These are phyloP conservation scores for Caradrina clavipalpis DNA, from an alignment of 2,888 invertebrate species.

Conservation along the genomic window DNA sequence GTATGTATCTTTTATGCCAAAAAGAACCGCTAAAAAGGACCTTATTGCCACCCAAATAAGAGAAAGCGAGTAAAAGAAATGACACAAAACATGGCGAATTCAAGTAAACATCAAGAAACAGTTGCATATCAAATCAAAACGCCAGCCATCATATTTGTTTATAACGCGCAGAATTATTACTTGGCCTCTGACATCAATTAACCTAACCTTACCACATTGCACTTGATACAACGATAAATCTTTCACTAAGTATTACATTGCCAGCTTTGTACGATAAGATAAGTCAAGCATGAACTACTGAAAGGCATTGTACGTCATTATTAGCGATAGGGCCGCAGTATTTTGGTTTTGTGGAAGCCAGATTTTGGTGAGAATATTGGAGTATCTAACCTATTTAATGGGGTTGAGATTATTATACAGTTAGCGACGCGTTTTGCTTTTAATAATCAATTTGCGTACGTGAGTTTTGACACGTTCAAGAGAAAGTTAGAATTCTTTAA, in stretches of 20 bases:
- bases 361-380: conserved; percentile 44
- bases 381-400: conserved; percentile 35
- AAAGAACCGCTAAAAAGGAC: too few species aligned
- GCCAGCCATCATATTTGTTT: conserved; percentile 41
- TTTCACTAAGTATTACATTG: conserved; percentile 55
- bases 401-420: conserved; percentile 16
- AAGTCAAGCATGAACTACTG: neutral
- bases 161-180: conserved; percentile 67
- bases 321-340: neutral
- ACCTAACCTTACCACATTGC: conserved; percentile 64
- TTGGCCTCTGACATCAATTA: conserved; percentile 80
- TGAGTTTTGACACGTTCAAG: conserved; percentile 17
- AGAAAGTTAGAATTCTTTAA: neutral
- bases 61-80: neutral
- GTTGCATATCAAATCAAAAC: conserved; percentile 43
- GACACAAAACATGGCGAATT: conserved; percentile 7
- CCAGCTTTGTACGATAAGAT: conserved; percentile 46
- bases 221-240: conserved; percentile 56
- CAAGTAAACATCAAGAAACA: conserved; percentile 26
- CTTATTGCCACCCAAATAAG: too few species aligned
- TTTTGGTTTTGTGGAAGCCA: conserved; percentile 13
- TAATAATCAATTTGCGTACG: conserved; percentile 9
- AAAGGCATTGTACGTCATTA: conserved; percentile 47
- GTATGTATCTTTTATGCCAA: too few species aligned
- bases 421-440: conserved; percentile 1